phyloP scores from a whole-genome alignment of 2,797 vertebrate species.

The Lacerta viridis region DNA sequence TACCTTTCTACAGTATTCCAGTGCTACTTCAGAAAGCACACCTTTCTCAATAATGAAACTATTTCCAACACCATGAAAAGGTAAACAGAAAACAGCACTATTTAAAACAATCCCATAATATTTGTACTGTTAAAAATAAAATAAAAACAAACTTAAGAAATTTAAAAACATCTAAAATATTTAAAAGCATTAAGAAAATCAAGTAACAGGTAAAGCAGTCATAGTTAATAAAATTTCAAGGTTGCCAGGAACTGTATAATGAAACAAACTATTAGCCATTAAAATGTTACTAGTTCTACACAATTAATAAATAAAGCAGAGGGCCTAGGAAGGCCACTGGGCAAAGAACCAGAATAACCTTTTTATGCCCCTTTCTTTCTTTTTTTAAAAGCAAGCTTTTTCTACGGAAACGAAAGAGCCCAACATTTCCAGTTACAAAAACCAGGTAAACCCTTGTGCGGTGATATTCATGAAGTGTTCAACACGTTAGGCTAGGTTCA shows the following conservation, averaged over 20 bases:
- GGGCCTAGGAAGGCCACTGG: not conserved
- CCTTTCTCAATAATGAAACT: too few relatives aligned
- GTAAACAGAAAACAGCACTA: not conserved
- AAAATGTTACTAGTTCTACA: not conserved
- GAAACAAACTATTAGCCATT: constrained; percentile 4
- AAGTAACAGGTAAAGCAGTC: too few relatives aligned
- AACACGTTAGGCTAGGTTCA: not conserved
- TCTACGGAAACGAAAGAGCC: not conserved
- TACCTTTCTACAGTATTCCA: too few relatives aligned
- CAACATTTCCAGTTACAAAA: not conserved
- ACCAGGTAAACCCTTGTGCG: not conserved
- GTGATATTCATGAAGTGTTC: not conserved
- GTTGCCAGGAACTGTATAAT: not conserved
- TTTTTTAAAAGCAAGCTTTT: not conserved
- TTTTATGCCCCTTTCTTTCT: not conserved
- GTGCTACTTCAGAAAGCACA: too few relatives aligned
- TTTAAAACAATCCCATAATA: not conserved
- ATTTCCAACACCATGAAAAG: too few relatives aligned
- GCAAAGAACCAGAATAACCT: not conserved
- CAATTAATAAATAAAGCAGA: constrained; percentile 8
- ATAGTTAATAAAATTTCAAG: not conserved
- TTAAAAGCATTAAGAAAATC: too few relatives aligned
- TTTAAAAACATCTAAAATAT: too few relatives aligned
- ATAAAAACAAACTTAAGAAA: too few relatives aligned
- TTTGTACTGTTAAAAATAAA: not conserved